Evolutionary conservation across 2,113 vertebrate species (phyloP), one percentile per base, ranked within the genome.

Genomic region (Albula glossodonta): DNA sequence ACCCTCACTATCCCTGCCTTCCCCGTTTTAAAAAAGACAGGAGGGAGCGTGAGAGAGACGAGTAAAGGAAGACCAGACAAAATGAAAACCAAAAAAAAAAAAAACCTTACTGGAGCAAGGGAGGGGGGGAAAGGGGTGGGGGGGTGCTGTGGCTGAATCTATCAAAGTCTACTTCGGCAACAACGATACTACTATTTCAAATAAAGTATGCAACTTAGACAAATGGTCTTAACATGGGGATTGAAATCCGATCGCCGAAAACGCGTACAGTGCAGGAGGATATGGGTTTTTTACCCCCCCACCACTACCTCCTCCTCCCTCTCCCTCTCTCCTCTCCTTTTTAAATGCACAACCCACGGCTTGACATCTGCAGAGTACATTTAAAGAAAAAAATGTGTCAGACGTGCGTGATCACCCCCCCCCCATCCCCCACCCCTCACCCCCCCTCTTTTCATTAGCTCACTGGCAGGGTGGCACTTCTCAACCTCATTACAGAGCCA

Each of bases 351-450:
- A 95, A 97, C 96, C 96, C 95, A 94, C 96, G 96, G 95, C 95
- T 97, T 98, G 97, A 98, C 97, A 99, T 98, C 97, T 97, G 97
- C 97, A 98, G 96, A 97, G 97, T 98, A 97, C 98, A 98, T 99
- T 98, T 99, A 97, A 97, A 96, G 94, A 95, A 96, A 96, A 93
- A 98, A 98, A 98, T 97, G 97, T 98, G 97, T 98, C 97, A 97
- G 96, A 97, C 96, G 96, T 97, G 96, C 96, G 95, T 96, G 97
- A 96, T 96, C 95, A 93, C 93, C 94, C 94, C 91, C 91, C 93
- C 91, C 93, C 94, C 93, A 92, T 78, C 91, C 88, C 77, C 91
- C 88, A 81, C 89, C 89, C 89, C 89, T 94, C 92, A 78, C 91
- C 88, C 77, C 91, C 82, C 89, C 89, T 89, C 89, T 94, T 98